Conservation (phyloP, 2,113 vertebrate species). For the Fukomys damarensis region DNA sequence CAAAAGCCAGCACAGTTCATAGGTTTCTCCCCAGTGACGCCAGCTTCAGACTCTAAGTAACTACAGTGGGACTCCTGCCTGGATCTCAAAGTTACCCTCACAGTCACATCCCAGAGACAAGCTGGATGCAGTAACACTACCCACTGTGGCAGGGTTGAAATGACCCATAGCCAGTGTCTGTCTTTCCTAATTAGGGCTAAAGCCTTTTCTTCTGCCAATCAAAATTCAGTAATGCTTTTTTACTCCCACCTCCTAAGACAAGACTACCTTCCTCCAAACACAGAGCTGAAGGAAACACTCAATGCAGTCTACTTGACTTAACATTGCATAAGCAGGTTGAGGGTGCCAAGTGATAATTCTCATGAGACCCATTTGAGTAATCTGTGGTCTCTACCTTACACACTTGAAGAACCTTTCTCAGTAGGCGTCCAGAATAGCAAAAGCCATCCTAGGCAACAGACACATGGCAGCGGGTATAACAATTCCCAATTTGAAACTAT, state of each 20-base stretch:
- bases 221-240: neutral
- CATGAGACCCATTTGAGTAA: neutral
- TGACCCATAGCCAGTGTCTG: neutral
- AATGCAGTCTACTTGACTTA: neutral
- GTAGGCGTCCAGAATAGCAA: too few relatives aligned
- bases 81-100: neutral
- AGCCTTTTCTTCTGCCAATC: neutral
- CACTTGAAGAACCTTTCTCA: neutral
- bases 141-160: too few relatives aligned
- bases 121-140: rapidly evolving
- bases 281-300: neutral
- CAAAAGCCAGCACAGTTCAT: neutral
- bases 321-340: neutral
- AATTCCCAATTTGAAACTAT: too few relatives aligned
- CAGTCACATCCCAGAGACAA: neutral
- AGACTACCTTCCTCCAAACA: neutral
- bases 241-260: neutral
- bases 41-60: neutral
- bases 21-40: neutral
- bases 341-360: neutral
- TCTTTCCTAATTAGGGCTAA: neutral
- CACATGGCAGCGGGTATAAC: too few relatives aligned
- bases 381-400: neutral
- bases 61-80: neutral
- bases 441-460: too few relatives aligned